phyloP scores from a whole-genome alignment of 2,797 vertebrate genomes.

The Darevskia nairensis region DNA sequence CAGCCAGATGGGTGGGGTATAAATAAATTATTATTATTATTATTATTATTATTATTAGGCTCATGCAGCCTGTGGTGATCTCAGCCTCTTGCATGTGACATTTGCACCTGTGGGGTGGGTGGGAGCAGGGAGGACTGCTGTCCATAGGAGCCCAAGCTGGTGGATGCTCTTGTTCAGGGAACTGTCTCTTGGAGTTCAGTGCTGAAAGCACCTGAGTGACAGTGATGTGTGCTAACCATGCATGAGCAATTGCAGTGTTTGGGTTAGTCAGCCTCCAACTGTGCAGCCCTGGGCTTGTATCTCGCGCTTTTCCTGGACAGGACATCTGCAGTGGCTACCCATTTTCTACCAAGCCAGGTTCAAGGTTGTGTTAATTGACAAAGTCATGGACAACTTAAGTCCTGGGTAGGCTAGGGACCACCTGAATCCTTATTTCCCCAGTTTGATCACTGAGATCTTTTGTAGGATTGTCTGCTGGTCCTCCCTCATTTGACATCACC shows the following conservation, averaged over 20 bases:
- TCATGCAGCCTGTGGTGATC: neutral
- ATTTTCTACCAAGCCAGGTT: no score
- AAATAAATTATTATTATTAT: no score
- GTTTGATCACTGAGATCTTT: no score
- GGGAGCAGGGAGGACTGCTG: neutral
- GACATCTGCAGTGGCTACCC: neutral
- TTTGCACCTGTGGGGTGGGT: neutral
- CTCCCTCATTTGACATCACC: no score
- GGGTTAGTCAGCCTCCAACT: neutral
- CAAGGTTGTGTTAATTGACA: no score
- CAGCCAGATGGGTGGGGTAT: no score
- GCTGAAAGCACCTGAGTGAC: neutral
- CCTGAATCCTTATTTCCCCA: no score
- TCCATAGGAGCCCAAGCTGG: neutral
- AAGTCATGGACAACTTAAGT: no score
- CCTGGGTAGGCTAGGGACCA: no score
- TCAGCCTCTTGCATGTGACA: neutral
- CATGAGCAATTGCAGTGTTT: neutral
- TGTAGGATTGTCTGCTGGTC: no score
- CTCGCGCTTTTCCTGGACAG: neutral
- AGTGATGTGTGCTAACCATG: no score
- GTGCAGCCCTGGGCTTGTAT: neutral
- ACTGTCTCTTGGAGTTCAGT: neutral
- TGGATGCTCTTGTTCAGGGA: neutral
- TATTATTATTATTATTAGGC: neutral